phyloP scores from a whole-genome alignment of 2,797 vertebrate species.

The Ataeniobius toweri region DNA sequence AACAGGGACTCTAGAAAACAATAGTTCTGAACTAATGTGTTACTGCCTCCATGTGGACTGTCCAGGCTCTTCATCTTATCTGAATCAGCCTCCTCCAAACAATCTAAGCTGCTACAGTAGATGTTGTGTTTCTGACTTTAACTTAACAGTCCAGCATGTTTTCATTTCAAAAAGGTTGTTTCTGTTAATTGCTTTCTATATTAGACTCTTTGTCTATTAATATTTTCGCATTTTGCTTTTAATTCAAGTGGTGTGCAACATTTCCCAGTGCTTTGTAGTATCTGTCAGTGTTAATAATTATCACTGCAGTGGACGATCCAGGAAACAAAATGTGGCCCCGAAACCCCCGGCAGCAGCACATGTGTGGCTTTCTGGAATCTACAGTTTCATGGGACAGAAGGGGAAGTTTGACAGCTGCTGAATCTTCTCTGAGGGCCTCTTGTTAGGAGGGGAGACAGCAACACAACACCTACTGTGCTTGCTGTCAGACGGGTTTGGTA shows the following conservation, averaged over 20 bases:
- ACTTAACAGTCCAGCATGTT: neutral
- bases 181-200: neutral
- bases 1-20: neutral
- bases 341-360: slow-evolving; percentile 35
- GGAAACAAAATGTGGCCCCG: neutral
- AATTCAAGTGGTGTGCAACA: neutral
- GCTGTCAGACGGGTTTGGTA: slow-evolving; percentile 68
- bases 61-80: neutral
- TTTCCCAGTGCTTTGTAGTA: neutral
- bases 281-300: neutral
- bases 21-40: neutral
- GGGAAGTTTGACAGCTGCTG: slow-evolving; percentile 67
- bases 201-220: neutral
- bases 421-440: slow-evolving; percentile 59
- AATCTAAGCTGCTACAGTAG: neutral
- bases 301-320: neutral
- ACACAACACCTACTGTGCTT: slow-evolving; percentile 44
- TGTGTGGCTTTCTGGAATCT: slow-evolving; percentile 28
- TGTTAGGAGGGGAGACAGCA: slow-evolving; percentile 43
- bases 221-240: neutral
- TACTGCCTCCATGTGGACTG: slow-evolving; percentile 54
- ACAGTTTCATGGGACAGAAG: slow-evolving; percentile 26
- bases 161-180: neutral
- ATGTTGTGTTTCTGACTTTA: neutral
- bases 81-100: neutral